Evolutionary conservation across 1,140 invertebrate species (phyloP), one percentile per base, ranked within the genome.

Genomic region (Nasonia vitripennis): DNA sequence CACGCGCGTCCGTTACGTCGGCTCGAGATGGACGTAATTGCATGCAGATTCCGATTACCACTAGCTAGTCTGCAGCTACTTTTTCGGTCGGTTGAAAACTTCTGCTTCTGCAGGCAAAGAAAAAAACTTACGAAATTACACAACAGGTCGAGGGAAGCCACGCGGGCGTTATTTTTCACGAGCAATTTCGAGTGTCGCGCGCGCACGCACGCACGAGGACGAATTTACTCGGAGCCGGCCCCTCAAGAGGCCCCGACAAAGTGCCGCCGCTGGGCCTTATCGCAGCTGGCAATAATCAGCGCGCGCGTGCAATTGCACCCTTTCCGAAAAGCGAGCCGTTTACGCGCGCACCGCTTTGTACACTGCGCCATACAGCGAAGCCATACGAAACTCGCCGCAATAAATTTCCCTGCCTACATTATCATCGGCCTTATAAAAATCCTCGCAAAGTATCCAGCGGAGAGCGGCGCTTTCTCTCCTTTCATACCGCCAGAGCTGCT

Each of bases 331-430:
- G 87, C 85, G 85, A 87, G 41, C 41, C 41, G 34, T 37, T 37
- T 37, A 37, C 34, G 34, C 5, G 34, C 34, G 2, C 34, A 34
- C 34, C 34, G 34, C 1, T 34, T 34, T 34, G 34, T 34, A 34
- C 5, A 34, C 23, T 51, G 9, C 48, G 48, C 27, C 27, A 51
- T 51, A 37, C 5, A 10, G 48, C 11, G 48, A n/a, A n/a, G n/a
- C n/a, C n/a, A n/a, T n/a, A n/a, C n/a, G n/a, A 12, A 51, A 51
- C 51, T 55, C 51, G 82, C 88, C 87, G 87, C 91, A 91, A 90
- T 90, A 91, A 91, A 91, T 91, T 92, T 91, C 88, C 1, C 27
- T 82, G 14, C 31, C 34, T 37, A 5, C 34, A 37, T 82, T 41
- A 51, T 17, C 67, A 2, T 55, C 2, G 17, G 17, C 51, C 2